These are phyloP conservation scores for Papilio elwesi DNA, from an alignment of 2,888 invertebrate genomes.

Conservation along the genomic window DNA sequence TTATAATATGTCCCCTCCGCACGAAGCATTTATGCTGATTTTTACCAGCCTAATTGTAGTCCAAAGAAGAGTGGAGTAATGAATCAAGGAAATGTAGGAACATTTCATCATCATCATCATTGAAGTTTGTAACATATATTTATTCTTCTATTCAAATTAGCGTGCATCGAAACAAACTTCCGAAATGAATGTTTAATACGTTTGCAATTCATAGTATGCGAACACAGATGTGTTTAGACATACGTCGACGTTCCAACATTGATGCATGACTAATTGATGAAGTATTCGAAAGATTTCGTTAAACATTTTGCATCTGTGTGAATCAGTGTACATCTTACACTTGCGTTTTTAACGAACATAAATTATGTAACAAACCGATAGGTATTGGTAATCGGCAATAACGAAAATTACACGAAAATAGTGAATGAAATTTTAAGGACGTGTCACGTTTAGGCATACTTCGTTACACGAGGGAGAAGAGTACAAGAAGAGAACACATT, in stretches of 20 bases:
- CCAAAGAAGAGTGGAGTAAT: too few species aligned
- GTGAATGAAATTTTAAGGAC: neutral
- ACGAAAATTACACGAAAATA: too few species aligned
- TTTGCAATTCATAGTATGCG: neutral
- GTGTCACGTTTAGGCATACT: neutral
- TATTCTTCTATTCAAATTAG: neutral
- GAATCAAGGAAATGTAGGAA: too few species aligned
- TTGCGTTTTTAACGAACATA: neutral
- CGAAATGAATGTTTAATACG: constrained; percentile 16
- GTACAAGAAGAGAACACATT: neutral
- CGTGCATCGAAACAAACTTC: neutral
- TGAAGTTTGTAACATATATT: neutral
- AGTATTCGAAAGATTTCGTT: constrained; percentile 12
- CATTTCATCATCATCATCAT: too few species aligned
- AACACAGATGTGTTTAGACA: constrained; percentile 13
- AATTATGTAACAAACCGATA: constrained; percentile 17
- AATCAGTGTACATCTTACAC: constrained; percentile 14
- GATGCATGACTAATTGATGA: constrained; percentile 26
- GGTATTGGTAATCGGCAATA: too few species aligned
- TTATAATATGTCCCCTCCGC: too few species aligned
- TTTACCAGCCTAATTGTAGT: too few species aligned
- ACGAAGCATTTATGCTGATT: too few species aligned
- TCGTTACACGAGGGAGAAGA: neutral
- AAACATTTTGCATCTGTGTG: neutral
- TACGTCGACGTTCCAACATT: constrained; percentile 22